phyloP scores from a whole-genome alignment of 2,888 invertebrate species.

The Himalopsyche tibetana region DNA sequence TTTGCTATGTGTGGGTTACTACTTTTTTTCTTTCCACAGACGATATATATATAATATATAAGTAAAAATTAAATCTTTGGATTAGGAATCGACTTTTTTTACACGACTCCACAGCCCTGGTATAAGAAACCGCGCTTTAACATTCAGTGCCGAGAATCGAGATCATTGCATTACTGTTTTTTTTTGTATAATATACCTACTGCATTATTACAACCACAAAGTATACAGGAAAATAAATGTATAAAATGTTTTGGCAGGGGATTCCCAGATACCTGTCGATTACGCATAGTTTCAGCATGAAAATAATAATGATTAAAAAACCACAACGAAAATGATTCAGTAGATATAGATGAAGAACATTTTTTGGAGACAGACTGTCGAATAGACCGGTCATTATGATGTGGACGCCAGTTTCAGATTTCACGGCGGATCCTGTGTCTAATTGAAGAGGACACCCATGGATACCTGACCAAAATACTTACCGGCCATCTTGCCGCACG shows the following conservation, averaged over 20 bases:
- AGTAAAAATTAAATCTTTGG: no score
- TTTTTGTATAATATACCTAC: no score
- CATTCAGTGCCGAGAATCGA: no score
- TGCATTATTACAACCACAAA: not conserved
- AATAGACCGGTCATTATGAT: conserved; percentile 15
- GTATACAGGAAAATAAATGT: not conserved
- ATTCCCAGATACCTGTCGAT: not conserved
- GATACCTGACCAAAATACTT: not conserved
- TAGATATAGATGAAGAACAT: not conserved
- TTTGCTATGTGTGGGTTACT: no score
- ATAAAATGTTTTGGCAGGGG: not conserved
- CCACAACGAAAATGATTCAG: not conserved
- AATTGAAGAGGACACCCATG: conserved; percentile 30
- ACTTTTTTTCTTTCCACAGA: no score
- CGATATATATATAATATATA: no score
- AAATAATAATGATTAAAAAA: not conserved
- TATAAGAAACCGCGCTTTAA: no score
- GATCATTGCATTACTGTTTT: no score
- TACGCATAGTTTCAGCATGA: not conserved
- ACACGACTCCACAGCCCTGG: no score
- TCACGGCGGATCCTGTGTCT: conserved; percentile 16
- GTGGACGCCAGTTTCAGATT: conserved; percentile 21
- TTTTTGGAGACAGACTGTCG: not conserved
- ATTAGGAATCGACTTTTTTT: no score
- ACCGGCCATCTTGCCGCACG: not conserved